Percentiles rank a stretch among this genome's conserved stretches.
Conservation (phyloP, 1,140 invertebrate genomes). For the Bombus turneri region DNA sequence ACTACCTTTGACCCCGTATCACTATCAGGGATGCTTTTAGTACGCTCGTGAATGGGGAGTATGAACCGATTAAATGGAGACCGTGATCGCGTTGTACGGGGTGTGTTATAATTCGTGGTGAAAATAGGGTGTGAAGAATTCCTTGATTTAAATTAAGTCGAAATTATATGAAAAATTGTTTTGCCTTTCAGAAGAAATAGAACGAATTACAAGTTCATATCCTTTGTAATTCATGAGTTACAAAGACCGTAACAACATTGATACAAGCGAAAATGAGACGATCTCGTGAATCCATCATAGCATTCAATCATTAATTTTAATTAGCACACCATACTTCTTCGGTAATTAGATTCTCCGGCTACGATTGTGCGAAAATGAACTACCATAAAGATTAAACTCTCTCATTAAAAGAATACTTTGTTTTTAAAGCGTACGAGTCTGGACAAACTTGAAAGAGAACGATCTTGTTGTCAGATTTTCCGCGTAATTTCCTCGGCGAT, state of each 20-base stretch:
- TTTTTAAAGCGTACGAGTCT: background rate
- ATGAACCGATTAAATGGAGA: slow-evolving; percentile 12
- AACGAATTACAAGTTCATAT: too few species aligned
- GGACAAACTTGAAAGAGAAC: background rate
- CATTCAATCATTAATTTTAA: background rate
- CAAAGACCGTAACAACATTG: too few species aligned
- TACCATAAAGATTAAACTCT: background rate
- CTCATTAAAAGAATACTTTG: background rate
- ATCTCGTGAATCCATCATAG: background rate
- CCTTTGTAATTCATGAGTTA: too few species aligned
- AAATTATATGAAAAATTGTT: background rate
- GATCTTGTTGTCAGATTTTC: background rate
- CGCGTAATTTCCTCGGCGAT: background rate
- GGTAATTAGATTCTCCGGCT: background rate
- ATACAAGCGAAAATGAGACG: background rate
- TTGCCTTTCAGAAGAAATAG: background rate
- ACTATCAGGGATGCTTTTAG: slow-evolving; percentile 48
- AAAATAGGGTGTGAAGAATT: background rate
- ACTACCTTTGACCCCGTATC: slow-evolving; percentile 33
- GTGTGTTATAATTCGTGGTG: background rate
- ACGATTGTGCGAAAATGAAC: background rate
- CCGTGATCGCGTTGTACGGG: background rate
- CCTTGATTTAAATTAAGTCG: background rate
- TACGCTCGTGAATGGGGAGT: slow-evolving; percentile 21
- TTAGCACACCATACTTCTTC: background rate